A percentile compares a stretch with the other conserved stretches of the same genome.
These are phyloP conservation scores for Halictus quadricinctus DNA, from an alignment of 2,888 invertebrate genomes.

Conservation along the genomic window DNA sequence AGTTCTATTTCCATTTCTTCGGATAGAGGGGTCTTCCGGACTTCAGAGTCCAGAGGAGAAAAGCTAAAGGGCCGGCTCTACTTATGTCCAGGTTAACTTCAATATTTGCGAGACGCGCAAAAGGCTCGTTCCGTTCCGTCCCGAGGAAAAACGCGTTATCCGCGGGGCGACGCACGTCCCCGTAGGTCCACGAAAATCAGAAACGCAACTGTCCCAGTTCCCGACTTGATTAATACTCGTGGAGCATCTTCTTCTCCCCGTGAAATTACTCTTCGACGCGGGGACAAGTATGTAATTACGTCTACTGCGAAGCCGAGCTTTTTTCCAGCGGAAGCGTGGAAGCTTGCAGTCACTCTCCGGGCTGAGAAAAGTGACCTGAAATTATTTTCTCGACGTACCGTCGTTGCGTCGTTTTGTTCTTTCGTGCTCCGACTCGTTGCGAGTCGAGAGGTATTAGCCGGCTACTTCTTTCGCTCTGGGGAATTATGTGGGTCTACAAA, in stretches of 20 bases:
- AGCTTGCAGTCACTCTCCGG: no score
- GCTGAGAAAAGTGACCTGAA: neutral
- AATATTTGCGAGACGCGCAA: constrained; percentile 46
- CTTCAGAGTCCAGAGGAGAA: neutral
- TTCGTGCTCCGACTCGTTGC: no score
- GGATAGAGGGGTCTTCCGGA: constrained; percentile 27
- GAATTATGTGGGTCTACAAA: neutral
- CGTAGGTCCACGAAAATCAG: constrained; percentile 26
- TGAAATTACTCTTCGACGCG: constrained; percentile 41
- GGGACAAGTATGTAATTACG: constrained; percentile 37
- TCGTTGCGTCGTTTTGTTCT: neutral
- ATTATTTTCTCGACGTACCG: neutral
- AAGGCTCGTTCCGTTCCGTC: neutral
- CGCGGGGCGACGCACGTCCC: neutral
- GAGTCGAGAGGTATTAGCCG: no score
- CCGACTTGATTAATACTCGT: constrained; percentile 39
- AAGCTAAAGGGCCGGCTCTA: constrained; percentile 14
- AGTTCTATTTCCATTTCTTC: constrained; percentile 24
- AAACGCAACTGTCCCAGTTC: constrained; percentile 28
- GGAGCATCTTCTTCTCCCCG: neutral
- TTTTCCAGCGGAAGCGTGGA: neutral
- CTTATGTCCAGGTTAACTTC: constrained; percentile 43
- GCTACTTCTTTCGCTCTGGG: neutral
- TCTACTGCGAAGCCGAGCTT: neutral
- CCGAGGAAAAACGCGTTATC: constrained; percentile 41